phyloP scores from a whole-genome alignment of 2,888 invertebrate genomes.

The Parnassius orleans region DNA sequence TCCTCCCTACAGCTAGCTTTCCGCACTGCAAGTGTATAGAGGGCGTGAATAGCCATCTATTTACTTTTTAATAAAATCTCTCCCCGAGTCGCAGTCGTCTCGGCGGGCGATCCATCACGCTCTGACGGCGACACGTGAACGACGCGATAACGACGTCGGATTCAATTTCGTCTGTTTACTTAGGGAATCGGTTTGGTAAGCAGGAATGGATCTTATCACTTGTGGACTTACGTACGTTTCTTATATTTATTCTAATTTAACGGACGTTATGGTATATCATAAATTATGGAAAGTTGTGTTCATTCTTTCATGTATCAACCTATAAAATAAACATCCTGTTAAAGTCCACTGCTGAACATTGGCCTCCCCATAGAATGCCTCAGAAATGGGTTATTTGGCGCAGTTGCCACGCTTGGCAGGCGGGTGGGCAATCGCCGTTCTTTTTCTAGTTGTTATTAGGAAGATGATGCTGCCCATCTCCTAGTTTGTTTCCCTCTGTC shows the following conservation, averaged over 20 bases:
- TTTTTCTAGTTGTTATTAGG: too few species aligned
- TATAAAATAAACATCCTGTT: too few species aligned
- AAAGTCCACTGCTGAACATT: too few species aligned
- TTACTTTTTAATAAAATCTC: constrained; percentile 11
- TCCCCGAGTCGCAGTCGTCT: background rate
- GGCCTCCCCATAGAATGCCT: too few species aligned
- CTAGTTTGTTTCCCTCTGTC: too few species aligned
- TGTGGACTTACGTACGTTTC: background rate
- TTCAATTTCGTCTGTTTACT: constrained; percentile 7
- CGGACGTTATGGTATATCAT: background rate
- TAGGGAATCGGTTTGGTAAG: constrained; percentile 2
- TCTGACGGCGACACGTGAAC: constrained; percentile 11
- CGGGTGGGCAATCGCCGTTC: too few species aligned
- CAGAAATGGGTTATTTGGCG: too few species aligned
- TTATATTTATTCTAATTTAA: constrained; percentile 1
- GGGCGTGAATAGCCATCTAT: background rate
- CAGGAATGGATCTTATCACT: background rate
- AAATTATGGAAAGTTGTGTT: too few species aligned
- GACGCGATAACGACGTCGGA: constrained; percentile 9
- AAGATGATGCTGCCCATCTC: too few species aligned
- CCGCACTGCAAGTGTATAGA: background rate
- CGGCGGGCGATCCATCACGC: constrained; percentile 16
- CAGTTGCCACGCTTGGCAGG: too few species aligned
- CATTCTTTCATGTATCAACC: too few species aligned
- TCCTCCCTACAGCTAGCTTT: too few species aligned